phyloP scores from a whole-genome alignment of 2,113 vertebrate genomes.

The Albula glossodonta region DNA sequence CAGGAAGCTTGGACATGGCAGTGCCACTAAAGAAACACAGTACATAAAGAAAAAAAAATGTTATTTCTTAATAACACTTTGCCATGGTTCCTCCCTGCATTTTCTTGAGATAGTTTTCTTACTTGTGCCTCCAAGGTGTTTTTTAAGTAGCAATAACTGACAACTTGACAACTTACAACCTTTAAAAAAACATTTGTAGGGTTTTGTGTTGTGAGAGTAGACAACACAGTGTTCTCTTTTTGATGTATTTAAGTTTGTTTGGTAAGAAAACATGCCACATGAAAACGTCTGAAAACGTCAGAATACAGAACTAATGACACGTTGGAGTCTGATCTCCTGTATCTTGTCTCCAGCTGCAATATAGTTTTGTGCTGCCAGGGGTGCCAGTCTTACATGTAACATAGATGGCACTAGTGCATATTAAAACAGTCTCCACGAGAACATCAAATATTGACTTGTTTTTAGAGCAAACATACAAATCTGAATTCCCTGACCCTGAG shows the following conservation, averaged over 20 bases:
- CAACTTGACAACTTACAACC: neutral
- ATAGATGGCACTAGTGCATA: slow-evolving; percentile 57
- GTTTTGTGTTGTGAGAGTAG: neutral
- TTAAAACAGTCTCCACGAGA: slow-evolving; percentile 62
- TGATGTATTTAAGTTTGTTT: neutral
- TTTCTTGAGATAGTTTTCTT: slow-evolving; percentile 52
- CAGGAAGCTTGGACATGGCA: slow-evolving; percentile 45
- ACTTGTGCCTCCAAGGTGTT: neutral
- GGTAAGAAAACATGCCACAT: neutral
- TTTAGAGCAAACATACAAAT: slow-evolving; percentile 54
- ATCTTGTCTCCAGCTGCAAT: slow-evolving; percentile 44
- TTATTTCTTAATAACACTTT: slow-evolving; percentile 29
- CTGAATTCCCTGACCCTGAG: slow-evolving; percentile 46
- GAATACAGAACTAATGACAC: slow-evolving; percentile 39
- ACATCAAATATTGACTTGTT: slow-evolving; percentile 49
- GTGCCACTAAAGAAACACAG: slow-evolving; percentile 23
- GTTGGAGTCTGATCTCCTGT: slow-evolving; percentile 23
- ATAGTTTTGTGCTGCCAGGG: slow-evolving; percentile 55
- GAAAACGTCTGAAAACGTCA: slow-evolving; percentile 20
- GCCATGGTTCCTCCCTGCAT: slow-evolving; percentile 40
- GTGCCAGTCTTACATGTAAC: slow-evolving; percentile 56
- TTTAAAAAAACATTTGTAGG: neutral
- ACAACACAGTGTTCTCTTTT: neutral
- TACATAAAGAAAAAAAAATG: slow-evolving; percentile 28
- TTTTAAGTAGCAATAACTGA: slow-evolving; percentile 42